Percentiles rank a stretch among this genome's conserved stretches.
Evolutionary conservation across 2,888 invertebrate species (phyloP).

Genomic region (Scaptomyza reducta): DNA sequence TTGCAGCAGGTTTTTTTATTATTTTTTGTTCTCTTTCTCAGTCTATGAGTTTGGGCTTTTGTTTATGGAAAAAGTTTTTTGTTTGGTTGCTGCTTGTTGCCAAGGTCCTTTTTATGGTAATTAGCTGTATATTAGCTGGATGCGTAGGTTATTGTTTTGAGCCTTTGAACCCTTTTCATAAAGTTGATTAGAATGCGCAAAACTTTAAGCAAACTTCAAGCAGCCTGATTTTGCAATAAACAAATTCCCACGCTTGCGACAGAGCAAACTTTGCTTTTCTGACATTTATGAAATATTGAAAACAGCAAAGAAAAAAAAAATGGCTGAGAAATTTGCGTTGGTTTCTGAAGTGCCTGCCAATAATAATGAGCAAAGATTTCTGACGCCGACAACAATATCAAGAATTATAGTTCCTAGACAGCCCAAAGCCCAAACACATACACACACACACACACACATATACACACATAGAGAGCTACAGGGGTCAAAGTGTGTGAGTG

Average conservation of each 20-base stretch:
- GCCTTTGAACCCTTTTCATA: constrained; percentile 35
- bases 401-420: constrained; percentile 48
- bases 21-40: constrained; percentile 13
- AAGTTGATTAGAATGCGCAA: constrained; percentile 33
- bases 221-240: constrained; percentile 13
- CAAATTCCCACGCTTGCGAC: constrained; percentile 14
- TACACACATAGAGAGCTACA: neutral
- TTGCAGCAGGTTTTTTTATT: constrained; percentile 8
- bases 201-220: constrained; percentile 22
- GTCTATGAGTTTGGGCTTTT: constrained; percentile 24
- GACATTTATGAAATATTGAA: constrained; percentile 52
- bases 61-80: constrained; percentile 59
- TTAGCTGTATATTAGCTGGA: constrained; percentile 57
- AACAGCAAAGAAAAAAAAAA: constrained; percentile 25
- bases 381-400: constrained; percentile 66
- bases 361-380: constrained; percentile 75
- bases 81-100: constrained; percentile 22
- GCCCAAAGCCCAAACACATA: too few species aligned
- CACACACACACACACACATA: neutral
- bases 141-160: constrained; percentile 35
- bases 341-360: constrained; percentile 58
- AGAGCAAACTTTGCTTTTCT: neutral
- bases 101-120: constrained; percentile 54
- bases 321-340: constrained; percentile 25
- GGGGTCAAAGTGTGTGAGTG: constrained; percentile 14